Evolutionary conservation across 2,888 invertebrate species (phyloP).

Genomic region (Automeris io): DNA sequence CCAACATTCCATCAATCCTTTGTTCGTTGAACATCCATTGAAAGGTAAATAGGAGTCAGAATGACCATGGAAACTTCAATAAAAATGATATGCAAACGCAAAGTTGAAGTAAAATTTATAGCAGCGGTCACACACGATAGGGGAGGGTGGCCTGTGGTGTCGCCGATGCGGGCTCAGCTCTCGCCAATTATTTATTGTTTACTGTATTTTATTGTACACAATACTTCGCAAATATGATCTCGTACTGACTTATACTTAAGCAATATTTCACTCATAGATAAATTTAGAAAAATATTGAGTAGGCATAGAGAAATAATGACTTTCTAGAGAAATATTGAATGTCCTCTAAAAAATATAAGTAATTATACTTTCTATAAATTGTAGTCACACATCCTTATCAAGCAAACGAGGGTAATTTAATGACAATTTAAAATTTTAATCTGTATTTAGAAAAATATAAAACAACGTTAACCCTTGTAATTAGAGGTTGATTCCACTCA

Average conservation of each 20-base stretch:
- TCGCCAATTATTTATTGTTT: constrained; percentile 43
- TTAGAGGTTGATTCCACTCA: constrained; percentile 42
- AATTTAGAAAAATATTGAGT: no score
- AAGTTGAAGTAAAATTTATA: constrained; percentile 39
- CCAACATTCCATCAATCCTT: constrained; percentile 1
- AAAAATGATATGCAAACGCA: constrained; percentile 48
- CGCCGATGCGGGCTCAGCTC: constrained; percentile 52
- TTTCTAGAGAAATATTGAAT: no score
- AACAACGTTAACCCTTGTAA: constrained; percentile 56
- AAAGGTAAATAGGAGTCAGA: constrained; percentile 21
- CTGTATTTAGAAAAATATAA: no score
- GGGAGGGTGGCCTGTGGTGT: constrained; percentile 25
- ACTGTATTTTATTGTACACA: constrained; percentile 27
- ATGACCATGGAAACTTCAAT: constrained; percentile 37
- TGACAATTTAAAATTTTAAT: no score
- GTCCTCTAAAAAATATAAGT: no score
- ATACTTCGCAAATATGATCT: constrained; percentile 39
- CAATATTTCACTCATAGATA: background rate
- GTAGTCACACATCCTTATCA: no score
- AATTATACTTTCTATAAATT: no score
- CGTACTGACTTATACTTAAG: constrained; percentile 3
- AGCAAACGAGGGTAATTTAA: no score
- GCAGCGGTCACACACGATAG: constrained; percentile 38
- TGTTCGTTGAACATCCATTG: background rate
- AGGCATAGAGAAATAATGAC: no score